Evolutionary conservation across 2,888 invertebrate species (phyloP).

Genomic region (Perizoma affinitatum): DNA sequence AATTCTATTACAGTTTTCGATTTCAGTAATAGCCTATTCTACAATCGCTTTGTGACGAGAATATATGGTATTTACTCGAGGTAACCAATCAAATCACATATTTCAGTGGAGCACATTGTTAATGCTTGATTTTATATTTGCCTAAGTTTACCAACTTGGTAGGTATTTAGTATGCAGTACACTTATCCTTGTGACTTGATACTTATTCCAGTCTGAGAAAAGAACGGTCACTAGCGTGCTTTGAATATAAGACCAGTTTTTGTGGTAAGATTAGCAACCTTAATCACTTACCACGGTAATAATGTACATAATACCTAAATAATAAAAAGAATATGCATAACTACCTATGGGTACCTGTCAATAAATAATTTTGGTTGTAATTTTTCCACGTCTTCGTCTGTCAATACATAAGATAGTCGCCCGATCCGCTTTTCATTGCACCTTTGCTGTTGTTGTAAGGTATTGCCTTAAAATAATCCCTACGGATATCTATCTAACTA

Average conservation of each 20-base stretch:
- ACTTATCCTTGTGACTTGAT: constrained; percentile 61
- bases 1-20: constrained; percentile 24
- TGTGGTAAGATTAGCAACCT: constrained; percentile 21
- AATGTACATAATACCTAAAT: too few species aligned
- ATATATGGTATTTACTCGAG: constrained; percentile 17
- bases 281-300: neutral
- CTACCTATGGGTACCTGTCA: too few species aligned
- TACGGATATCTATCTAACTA: constrained; percentile 37
- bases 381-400: too few species aligned
- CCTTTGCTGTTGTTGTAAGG: too few species aligned
- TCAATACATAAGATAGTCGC: too few species aligned
- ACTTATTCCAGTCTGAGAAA: constrained; percentile 68
- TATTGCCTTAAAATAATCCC: too few species aligned
- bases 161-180: constrained; percentile 60
- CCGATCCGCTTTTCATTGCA: too few species aligned
- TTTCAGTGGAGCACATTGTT: constrained; percentile 12
- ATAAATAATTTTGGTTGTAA: too few species aligned
- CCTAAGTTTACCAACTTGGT: constrained; percentile 35
- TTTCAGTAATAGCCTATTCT: constrained; percentile 28
- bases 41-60: constrained; percentile 20
- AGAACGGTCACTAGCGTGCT: constrained; percentile 66
- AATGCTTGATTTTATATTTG: constrained; percentile 37
- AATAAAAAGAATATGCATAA: too few species aligned
- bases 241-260: constrained; percentile 54
- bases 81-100: constrained; percentile 7